A percentile compares a stretch with the other conserved stretches of the same genome.
Conservation (phyloP, 2,888 invertebrate species). For the Cryptops parisi region DNA sequence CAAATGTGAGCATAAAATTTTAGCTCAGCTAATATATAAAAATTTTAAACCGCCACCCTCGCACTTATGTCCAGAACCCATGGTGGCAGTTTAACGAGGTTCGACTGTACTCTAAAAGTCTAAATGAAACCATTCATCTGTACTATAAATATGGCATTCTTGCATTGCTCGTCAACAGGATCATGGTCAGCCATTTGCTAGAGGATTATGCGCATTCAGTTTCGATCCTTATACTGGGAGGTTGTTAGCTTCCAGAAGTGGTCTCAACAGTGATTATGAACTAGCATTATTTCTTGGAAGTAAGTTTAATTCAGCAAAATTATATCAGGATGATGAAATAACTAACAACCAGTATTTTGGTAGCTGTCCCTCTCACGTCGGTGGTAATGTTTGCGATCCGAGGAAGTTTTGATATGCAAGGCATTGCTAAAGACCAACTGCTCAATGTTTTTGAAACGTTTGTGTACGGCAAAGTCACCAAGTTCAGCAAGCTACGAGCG, state of each 20-base stretch:
- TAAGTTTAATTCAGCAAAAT: background rate
- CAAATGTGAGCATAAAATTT: no score
- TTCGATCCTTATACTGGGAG: constrained; percentile 6
- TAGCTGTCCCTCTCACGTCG: constrained; percentile 3
- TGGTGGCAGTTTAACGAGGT: no score
- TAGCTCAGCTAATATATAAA: no score
- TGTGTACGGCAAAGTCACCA: constrained; percentile 10
- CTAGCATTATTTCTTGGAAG: constrained; percentile 4
- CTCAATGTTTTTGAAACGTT: constrained; percentile 8
- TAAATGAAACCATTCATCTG: no score
- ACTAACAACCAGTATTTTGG: background rate
- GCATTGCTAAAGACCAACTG: background rate
- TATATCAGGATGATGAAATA: background rate
- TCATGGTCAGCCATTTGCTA: background rate
- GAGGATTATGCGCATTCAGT: background rate
- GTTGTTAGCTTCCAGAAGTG: background rate
- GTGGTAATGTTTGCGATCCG: constrained; percentile 9
- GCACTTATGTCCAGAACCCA: no score
- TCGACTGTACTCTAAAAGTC: no score
- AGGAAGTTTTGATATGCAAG: background rate
- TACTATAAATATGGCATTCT: no score
- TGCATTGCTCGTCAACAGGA: no score
- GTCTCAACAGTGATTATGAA: background rate
- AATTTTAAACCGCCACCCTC: no score
- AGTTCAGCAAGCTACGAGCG: constrained; percentile 3